Conservation (phyloP, 92 coral and sea anemone genomes). For the Umimayanthus chanpuru region DNA sequence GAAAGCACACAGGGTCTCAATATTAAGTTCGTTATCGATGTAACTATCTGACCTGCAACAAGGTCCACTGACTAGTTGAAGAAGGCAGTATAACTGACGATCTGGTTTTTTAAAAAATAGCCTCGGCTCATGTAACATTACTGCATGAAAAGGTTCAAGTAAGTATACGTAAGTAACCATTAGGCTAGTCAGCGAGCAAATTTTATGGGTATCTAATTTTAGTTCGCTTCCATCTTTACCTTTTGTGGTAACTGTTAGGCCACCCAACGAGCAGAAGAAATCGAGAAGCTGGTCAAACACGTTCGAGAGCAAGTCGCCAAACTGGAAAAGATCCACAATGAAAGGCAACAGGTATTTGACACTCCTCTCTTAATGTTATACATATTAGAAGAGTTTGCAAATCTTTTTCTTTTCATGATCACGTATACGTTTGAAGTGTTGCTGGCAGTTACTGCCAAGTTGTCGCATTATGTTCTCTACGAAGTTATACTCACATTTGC, state of each 20-base stretch:
- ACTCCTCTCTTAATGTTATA: not conserved
- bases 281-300: conserved; percentile 84
- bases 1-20: no score
- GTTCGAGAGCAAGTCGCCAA: conserved; percentile 89
- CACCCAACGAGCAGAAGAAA: conserved; percentile 76
- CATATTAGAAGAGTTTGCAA: no score
- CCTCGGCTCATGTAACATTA: no score
- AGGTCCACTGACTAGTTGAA: no score
- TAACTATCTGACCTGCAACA: no score
- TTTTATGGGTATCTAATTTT: not conserved
- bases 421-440: not conserved
- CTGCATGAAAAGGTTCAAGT: no score
- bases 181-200: not conserved
- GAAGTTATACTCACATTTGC: no score
- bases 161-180: no score
- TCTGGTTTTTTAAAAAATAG: no score
- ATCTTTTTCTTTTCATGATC: no score
- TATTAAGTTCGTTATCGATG: no score
- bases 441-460: not conserved
- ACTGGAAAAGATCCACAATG: conserved; percentile 86
- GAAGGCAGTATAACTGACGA: no score
- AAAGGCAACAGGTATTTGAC: conserved; percentile 74
- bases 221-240: not conserved
- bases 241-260: conserved; percentile 46
- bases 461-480: not conserved